A percentile compares a stretch with the other conserved stretches of the same genome.
Evolutionary conservation across 2,888 invertebrate genomes (phyloP).

Genomic region (Chrysina gloriosa): DNA sequence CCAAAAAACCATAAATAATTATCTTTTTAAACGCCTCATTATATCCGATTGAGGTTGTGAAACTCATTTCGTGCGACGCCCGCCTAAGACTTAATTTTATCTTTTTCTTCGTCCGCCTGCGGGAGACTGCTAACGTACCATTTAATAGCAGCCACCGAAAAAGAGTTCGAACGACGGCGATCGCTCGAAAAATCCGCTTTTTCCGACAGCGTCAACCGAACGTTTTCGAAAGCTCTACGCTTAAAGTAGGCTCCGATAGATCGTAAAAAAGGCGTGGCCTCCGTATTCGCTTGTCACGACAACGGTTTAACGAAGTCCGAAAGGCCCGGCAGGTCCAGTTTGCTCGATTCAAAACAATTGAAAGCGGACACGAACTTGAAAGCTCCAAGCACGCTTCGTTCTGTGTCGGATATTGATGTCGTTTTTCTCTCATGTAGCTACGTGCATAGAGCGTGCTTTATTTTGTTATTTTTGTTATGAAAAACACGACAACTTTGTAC

Average conservation of each 20-base stretch:
- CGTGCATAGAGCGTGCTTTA: too few relatives aligned
- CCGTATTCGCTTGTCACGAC: slow-evolving; percentile 28
- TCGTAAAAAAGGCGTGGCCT: slow-evolving; percentile 31
- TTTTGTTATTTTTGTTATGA: too few relatives aligned
- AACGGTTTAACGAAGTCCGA: slow-evolving; percentile 19
- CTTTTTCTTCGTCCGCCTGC: background rate
- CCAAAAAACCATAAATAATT: slow-evolving; percentile 22
- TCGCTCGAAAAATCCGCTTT: slow-evolving; percentile 8
- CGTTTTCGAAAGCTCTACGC: slow-evolving; percentile 28
- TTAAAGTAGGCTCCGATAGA: slow-evolving; percentile 10
- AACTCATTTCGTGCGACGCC: slow-evolving; percentile 8
- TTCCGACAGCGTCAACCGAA: background rate
- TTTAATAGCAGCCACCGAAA: slow-evolving; percentile 25
- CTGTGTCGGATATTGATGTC: background rate
- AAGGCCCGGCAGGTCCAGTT: background rate
- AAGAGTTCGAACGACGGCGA: background rate
- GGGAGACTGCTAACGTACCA: slow-evolving; percentile 12
- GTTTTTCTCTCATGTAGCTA: too few relatives aligned
- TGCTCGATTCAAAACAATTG: slow-evolving; percentile 18
- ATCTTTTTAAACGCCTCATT: slow-evolving; percentile 25
- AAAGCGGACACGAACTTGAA: background rate
- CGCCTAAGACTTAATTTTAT: slow-evolving; percentile 26
- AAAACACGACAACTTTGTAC: too few relatives aligned
- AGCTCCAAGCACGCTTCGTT: slow-evolving; percentile 10
- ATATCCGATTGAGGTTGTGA: slow-evolving; percentile 12